Evolutionary conservation across 1,140 invertebrate genomes (phyloP), one percentile per base, ranked within the genome.

Genomic region (Papilio polyxenes): DNA sequence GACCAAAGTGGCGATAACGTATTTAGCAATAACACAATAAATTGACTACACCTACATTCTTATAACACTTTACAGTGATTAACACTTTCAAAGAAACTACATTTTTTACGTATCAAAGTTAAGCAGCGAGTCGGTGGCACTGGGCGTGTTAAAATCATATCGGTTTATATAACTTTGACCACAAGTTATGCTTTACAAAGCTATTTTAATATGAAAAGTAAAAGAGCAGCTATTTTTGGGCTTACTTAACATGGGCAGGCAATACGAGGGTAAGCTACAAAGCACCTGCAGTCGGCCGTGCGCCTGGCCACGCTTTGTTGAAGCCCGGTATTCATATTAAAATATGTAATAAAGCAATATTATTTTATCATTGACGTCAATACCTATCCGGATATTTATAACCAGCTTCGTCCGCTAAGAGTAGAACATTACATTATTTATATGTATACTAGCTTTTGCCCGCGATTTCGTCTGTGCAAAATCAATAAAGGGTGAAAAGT

Each of bases 161-260:
- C 11, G 65, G 62, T 65, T 65, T 72, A 72, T 74, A 74, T 49
- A 20, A 75, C 74, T 49, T 48, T n/a, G 44, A 1, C 13, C n/a
- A 75, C 44, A 48, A 44, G 40, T 48, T 75, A 75, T 75, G 44
- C 44, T 9, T 15, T 48, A 49, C 17, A 77, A 77, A 53, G 75
- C 11, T 77, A 31, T 77, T 77, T 77, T 77, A 77, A 77, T 53
- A 53, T 77, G 48, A 77, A 77, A 77, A 77, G 75, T 77, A 53
- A 6, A 77, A 77, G 44, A 77, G 75, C 48, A 37, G 48, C 11
- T 77, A 77, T 77, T 49, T 31, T 49, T 48, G 2, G 49, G 17
- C 53, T 77, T 23, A 53, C 75, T 51, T 77, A 76, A 76, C 48
- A 77, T 10, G 48, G 20, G 7, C 75, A 20, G 23, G n/a, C 20